Evolutionary conservation across 2,888 invertebrate genomes (phyloP).

Genomic region (Meiosimyza platycephala): DNA sequence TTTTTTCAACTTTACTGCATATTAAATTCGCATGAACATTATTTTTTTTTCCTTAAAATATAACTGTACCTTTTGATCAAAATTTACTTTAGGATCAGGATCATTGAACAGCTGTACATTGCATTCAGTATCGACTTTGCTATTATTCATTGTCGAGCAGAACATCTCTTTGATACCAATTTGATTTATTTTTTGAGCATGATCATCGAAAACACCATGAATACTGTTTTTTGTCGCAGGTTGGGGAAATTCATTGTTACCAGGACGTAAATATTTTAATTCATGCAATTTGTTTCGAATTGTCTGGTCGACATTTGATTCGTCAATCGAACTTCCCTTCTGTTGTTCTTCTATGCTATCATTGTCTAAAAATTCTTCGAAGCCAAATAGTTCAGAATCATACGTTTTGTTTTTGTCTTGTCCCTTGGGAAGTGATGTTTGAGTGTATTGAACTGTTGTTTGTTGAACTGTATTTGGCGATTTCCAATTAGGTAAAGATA

Average conservation of each 20-base stretch:
- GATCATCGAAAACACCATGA: constrained; percentile 43
- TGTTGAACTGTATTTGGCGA: constrained; percentile 31
- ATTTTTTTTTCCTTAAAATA: neutral
- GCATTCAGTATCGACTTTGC: constrained; percentile 8
- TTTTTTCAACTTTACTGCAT: neutral
- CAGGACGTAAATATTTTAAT: constrained; percentile 53
- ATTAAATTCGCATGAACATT: constrained; percentile 13
- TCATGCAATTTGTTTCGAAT: constrained; percentile 54
- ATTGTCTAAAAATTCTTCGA: constrained; percentile 39
- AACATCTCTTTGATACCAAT: constrained; percentile 57
- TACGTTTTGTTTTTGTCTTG: constrained; percentile 33
- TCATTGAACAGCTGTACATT: constrained; percentile 55
- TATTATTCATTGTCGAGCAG: constrained; percentile 59
- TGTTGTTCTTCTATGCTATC: constrained; percentile 12
- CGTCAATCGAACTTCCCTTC: constrained; percentile 11
- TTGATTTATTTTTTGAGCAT: constrained; percentile 43
- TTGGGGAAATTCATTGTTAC: constrained; percentile 42
- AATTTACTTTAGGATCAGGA: constrained; percentile 55
- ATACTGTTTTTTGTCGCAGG: constrained; percentile 33
- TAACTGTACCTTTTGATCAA: constrained; percentile 54
- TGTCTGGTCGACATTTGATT: constrained; percentile 33
- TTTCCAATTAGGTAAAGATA: constrained; percentile 56
- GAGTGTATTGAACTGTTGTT: neutral
- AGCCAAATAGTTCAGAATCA: constrained; percentile 35
- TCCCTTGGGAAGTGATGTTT: neutral